A percentile compares a stretch with the other conserved stretches of the same genome.
These are phyloP conservation scores for Rhinatrema bivittatum DNA, from an alignment of 2,797 vertebrate genomes.

Conservation along the genomic window DNA sequence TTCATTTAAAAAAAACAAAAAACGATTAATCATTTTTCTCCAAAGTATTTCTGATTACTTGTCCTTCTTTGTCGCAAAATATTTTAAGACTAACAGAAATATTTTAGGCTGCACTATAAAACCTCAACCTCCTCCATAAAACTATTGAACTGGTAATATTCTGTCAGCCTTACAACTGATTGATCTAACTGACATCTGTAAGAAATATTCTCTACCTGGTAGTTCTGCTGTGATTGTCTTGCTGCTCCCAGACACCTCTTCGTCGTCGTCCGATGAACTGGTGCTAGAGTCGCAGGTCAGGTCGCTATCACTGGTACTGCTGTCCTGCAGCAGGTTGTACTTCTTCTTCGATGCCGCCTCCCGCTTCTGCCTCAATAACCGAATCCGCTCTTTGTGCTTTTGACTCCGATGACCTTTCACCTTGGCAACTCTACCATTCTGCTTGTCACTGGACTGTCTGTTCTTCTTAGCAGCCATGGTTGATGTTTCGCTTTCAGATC, in stretches of 20 bases:
- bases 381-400: conserved; percentile 94
- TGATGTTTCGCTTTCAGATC: conserved; percentile 86
- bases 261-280: conserved; percentile 73
- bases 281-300: conserved; percentile 89
- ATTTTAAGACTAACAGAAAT: too few relatives aligned
- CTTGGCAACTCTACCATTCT: conserved; percentile 82
- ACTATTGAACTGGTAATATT: too few relatives aligned
- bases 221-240: conserved; percentile 96
- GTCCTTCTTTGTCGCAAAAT: too few relatives aligned
- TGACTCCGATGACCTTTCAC: conserved; percentile 88
- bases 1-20: too few relatives aligned
- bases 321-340: conserved; percentile 96
- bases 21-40: too few relatives aligned
- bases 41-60: too few relatives aligned
- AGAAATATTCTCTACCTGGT: conserved; percentile 86
- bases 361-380: conserved; percentile 88
- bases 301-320: conserved; percentile 97
- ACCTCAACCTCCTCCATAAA: too few relatives aligned
- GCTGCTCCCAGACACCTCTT: conserved; percentile 86
- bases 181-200: too few relatives aligned
- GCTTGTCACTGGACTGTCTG: conserved; percentile 81
- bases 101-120: too few relatives aligned
- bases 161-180: too few relatives aligned
- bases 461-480: conserved; percentile 96
- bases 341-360: conserved; percentile 94